Evolutionary conservation across 1,140 invertebrate genomes (phyloP).

Genomic region (Cyclargus thomasi): DNA sequence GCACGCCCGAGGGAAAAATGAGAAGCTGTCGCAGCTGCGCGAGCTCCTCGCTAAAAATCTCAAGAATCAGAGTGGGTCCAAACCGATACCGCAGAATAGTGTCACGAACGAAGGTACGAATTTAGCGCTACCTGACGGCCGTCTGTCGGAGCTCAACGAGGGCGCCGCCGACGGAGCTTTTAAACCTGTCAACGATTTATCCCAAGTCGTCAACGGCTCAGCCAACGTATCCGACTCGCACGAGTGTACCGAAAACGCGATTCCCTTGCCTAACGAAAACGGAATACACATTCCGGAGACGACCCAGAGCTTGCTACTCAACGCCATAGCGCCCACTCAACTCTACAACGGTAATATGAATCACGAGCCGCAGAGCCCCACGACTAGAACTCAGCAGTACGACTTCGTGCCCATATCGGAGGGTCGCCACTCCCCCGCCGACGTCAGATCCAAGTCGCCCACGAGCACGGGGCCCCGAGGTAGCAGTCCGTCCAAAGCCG

Average conservation of each 20-base stretch:
- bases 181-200: slow-evolving; percentile 40
- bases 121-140: slow-evolving; percentile 30
- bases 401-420: slow-evolving; percentile 90
- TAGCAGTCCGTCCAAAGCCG: slow-evolving; percentile 61
- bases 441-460: slow-evolving; percentile 63
- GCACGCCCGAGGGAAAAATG: slow-evolving; percentile 72
- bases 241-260: slow-evolving; percentile 38
- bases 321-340: slow-evolving; percentile 36
- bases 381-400: slow-evolving; percentile 82
- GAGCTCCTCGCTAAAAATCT: slow-evolving; percentile 83
- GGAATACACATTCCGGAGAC: slow-evolving; percentile 42
- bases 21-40: slow-evolving; percentile 83
- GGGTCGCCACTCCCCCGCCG: slow-evolving; percentile 78
- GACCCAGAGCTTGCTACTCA: slow-evolving; percentile 34
- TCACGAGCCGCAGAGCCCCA: slow-evolving; percentile 75
- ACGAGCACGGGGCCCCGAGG: slow-evolving; percentile 51
- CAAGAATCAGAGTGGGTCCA: slow-evolving; percentile 66
- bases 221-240: slow-evolving; percentile 33
- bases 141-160: slow-evolving; percentile 33
- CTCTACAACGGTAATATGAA: slow-evolving; percentile 59
- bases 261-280: slow-evolving; percentile 43
- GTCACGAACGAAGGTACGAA: slow-evolving; percentile 36
- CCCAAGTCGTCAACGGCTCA: slow-evolving; percentile 38
- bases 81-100: slow-evolving; percentile 33
- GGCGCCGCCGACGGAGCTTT: slow-evolving; percentile 47